Evolutionary conservation across 1,140 invertebrate species (phyloP), one percentile per base, ranked within the genome.

Genomic region (Phymastichus coffea): DNA sequence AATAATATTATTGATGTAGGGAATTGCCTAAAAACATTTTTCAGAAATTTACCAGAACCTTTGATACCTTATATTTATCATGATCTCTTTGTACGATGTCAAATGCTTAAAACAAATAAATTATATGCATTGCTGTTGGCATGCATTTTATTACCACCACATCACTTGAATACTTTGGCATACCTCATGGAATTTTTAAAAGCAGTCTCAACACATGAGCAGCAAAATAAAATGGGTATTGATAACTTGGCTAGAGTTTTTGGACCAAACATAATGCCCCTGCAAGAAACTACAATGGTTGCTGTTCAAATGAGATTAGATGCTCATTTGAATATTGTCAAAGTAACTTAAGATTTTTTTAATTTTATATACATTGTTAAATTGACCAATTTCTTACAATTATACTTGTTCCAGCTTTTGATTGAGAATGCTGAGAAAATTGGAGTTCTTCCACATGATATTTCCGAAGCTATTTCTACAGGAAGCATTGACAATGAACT

Each of bases 251-350:
- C 92, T 1, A 88, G 92, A 64, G 86, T 93, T 14, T 76, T 94
- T 70, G 86, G 89, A 3, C 92, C 92, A 12, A 92, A 90, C 72
- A 80, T 95, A 41, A 90, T 94, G 86, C 89, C 90, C n/a, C 70
- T 89, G 8, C 76, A 80, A 73, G 81, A 81, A 72, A 81, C 73
- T 20, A 81, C 84, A 51, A 81, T 84, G 69, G 74, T 85, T 61
- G 82, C 82, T 3, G 80, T 84, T 33, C 80, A 85, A 43, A 79
- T 82, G 37, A 80, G 86, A 65, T 73, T 88, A 57, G 83, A 85
- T 54, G 82, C 85, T 57, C 87, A 88, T 74, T 81, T 87, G 10
- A 78, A 80, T 72, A 78, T 87, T 67, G 72, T 87, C 10, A 81
- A 85, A 78, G 83, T 86, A 72, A 63, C n/a, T 47, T 61, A 44